A percentile compares a stretch with the other conserved stretches of the same genome.
phyloP scores from a whole-genome alignment of 2,888 invertebrate species.

The Orchesellides sinensis region DNA sequence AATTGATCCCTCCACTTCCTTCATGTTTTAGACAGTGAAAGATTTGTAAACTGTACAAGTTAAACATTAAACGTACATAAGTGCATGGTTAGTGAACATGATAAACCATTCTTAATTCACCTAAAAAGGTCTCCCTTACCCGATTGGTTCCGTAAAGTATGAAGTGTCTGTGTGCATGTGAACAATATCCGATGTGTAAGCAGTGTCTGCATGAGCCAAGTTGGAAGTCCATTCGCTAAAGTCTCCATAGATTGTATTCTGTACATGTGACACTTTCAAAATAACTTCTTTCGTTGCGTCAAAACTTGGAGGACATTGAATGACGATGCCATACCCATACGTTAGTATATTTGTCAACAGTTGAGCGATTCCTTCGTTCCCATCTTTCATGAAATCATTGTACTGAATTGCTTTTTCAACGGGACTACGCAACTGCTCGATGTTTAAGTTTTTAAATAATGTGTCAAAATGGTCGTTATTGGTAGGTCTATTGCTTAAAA shows the following conservation, averaged over 20 bases:
- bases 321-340: slow-evolving; percentile 70
- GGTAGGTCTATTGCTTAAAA: too few species aligned
- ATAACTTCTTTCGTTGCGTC: slow-evolving; percentile 80
- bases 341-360: slow-evolving; percentile 65
- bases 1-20: slow-evolving; percentile 84
- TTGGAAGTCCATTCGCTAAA: slow-evolving; percentile 82
- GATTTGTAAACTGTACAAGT: slow-evolving; percentile 78
- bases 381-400: slow-evolving; percentile 63
- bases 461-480: not conserved
- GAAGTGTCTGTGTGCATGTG: slow-evolving; percentile 88
- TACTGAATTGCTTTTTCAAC: slow-evolving; percentile 52
- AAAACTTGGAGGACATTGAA: slow-evolving; percentile 79
- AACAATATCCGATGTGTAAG: slow-evolving; percentile 84
- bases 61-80: not conserved
- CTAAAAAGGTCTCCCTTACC: slow-evolving; percentile 78
- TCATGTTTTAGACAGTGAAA: slow-evolving; percentile 81
- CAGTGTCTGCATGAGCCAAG: slow-evolving; percentile 83
- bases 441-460: not conserved
- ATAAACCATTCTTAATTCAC: not conserved
- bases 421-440: too few species aligned
- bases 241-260: slow-evolving; percentile 85
- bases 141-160: slow-evolving; percentile 86
- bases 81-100: not conserved
- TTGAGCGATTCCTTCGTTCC: slow-evolving; percentile 52
- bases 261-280: slow-evolving; percentile 81